These are phyloP conservation scores for Cyprinus carpio DNA, from an alignment of 2,113 vertebrate genomes.

Conservation along the genomic window DNA sequence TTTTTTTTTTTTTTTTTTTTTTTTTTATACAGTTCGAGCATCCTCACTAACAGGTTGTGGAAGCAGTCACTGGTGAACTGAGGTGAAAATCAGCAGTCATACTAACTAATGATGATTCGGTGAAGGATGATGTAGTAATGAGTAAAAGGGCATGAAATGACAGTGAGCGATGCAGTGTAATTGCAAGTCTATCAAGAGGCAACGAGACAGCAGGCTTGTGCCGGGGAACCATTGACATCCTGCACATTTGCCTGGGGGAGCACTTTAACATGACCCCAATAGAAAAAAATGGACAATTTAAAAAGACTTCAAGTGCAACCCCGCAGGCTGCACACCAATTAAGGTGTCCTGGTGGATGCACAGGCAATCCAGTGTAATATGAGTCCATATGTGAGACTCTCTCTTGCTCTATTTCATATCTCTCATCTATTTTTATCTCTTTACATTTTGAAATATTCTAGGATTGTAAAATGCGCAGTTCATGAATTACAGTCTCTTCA, in stretches of 20 bases:
- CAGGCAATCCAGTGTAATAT: conserved; percentile 42
- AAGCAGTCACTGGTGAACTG: background rate
- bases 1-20: no score
- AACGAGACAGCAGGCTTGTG: conserved; percentile 48
- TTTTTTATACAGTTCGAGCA: no score
- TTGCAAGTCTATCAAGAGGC: conserved; percentile 69
- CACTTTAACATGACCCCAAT: conserved; percentile 61
- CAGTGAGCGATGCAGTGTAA: conserved; percentile 64
- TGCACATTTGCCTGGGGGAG: conserved; percentile 57
- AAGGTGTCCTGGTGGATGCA: conserved; percentile 58
- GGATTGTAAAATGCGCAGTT: background rate
- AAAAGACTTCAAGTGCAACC: conserved; percentile 64
- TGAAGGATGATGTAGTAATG: conserved; percentile 42
- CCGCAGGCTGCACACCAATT: conserved; percentile 62
- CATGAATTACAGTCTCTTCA: background rate
- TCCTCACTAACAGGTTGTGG: background rate
- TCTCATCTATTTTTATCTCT: background rate
- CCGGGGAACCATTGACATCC: conserved; percentile 53
- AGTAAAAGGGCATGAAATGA: conserved; percentile 54
- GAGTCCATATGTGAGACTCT: background rate
- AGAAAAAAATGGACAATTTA: conserved; percentile 62
- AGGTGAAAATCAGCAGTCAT: conserved; percentile 33
- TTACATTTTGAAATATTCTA: background rate
- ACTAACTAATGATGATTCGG: conserved; percentile 54
- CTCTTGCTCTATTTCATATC: background rate